A percentile compares a stretch with the other conserved stretches of the same genome.
Conservation (phyloP, 2,888 invertebrate genomes). For the Subacronicta megacephala region DNA sequence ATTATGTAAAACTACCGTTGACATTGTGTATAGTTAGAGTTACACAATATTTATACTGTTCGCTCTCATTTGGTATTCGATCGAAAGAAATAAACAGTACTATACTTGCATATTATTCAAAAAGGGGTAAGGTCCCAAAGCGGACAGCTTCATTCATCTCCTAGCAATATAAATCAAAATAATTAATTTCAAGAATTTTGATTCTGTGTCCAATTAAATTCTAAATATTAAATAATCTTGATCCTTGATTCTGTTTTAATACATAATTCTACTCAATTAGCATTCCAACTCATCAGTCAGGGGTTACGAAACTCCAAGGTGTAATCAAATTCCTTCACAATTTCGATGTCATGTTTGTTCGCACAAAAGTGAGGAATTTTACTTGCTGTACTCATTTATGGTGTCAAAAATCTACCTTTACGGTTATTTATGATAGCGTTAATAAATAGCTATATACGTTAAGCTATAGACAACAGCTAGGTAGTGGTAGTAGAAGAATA, state of each 20-base stretch:
- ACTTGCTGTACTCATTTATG: conserved; percentile 2
- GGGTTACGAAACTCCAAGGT: conserved; percentile 13
- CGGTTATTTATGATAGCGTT: not conserved
- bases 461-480: no score
- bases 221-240: conserved; percentile 29
- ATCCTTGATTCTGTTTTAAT: conserved; percentile 20
- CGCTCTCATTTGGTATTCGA: no score
- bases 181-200: conserved; percentile 28
- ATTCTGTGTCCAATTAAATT: conserved; percentile 30
- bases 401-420: not conserved
- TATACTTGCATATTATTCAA: no score
- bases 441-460: no score
- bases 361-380: not conserved
- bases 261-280: conserved; percentile 43
- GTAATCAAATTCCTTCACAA: conserved; percentile 32
- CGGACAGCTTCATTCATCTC: conserved; percentile 1
- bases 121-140: not conserved
- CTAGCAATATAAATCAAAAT: conserved; percentile 22
- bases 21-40: no score
- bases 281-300: conserved; percentile 41
- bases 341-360: conserved; percentile 14
- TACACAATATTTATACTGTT: no score
- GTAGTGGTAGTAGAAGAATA: no score
- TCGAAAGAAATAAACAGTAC: no score
- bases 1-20: no score